These are phyloP conservation scores for Eleutherodactylus coqui DNA, from an alignment of 2,797 vertebrate genomes.

Conservation along the genomic window DNA sequence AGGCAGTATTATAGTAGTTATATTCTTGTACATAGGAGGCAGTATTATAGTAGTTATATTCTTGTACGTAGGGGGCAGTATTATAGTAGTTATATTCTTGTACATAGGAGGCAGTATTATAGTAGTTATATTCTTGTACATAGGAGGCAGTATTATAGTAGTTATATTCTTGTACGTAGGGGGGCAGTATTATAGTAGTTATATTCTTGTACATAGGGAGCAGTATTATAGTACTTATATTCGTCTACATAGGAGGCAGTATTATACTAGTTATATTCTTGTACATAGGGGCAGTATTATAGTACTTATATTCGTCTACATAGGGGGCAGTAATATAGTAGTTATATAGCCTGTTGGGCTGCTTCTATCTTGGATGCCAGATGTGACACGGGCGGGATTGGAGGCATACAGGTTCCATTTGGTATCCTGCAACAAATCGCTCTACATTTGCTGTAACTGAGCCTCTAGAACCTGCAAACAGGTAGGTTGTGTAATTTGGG, in stretches of 20 bases:
- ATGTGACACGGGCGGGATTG: too few relatives aligned
- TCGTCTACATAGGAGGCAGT: neutral
- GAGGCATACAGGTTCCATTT: too few relatives aligned
- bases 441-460: too few relatives aligned
- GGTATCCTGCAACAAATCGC: too few relatives aligned
- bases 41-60: constrained; percentile 1
- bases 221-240: neutral
- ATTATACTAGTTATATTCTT: constrained; percentile 1
- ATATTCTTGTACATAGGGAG: neutral
- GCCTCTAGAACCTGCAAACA: too few relatives aligned
- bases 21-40: neutral
- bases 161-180: neutral
- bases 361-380: too few relatives aligned
- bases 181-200: neutral
- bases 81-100: neutral
- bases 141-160: neutral
- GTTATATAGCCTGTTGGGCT: too few relatives aligned
- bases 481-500: too few relatives aligned
- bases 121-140: neutral
- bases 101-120: neutral
- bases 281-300: neutral
- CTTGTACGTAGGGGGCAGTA: neutral
- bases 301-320: neutral
- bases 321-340: neutral
- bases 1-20: neutral